Base-by-base conservation (phyloP, 35 echinoderm and acorn worm species). In the Apostichopus japonicus region DNA sequence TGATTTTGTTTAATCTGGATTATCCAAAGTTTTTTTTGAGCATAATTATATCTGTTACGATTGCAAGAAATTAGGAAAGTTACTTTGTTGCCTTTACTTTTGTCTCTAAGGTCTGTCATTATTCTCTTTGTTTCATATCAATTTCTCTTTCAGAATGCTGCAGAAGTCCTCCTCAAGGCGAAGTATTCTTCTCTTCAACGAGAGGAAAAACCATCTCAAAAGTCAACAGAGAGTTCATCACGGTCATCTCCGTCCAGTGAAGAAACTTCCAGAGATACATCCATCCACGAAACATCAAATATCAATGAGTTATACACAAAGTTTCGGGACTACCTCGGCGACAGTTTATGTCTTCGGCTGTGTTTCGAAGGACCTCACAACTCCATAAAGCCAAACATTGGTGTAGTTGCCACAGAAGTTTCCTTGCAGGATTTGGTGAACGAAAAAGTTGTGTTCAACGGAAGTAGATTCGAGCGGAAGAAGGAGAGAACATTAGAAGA, bases 241-340 rank as follows among this genome's bases (percentile, higher is more conserved):
- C 17, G 13, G 15, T 75, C 1, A 23, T 23, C 71, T 75, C n/a
- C 56, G 53, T 89, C 23, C 6, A 4, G 15, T 23, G 56, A 24
- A 87, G 86, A 87, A 65, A 19, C n/a, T 44, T 44, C 33, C 33
- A 44, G 33, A 44, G 33, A 44, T 44, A 13, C 21, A 78, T 78
- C n/a, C 61, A 53, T 4, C 23, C 57, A 24, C 8, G 59, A 33
- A 33, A 4, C 6, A 72, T 72, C 62, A 5, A 92, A 63, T 65
- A 82, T 95, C 16, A 65, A 80, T 11, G 94, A 98, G 23, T 63
- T 93, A 58, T 98, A 98, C 65, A 22, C 80, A 17, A 80, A 95
- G 25, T 92, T 98, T 21, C 80, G 95, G 16, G 90, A 95, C 24
- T 98, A 98, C 55, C 91, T 98, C 54, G 96, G 96, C 5, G 94